Evolutionary conservation across 2,797 vertebrate species (phyloP).

Genomic region (Arvicola amphibius): DNA sequence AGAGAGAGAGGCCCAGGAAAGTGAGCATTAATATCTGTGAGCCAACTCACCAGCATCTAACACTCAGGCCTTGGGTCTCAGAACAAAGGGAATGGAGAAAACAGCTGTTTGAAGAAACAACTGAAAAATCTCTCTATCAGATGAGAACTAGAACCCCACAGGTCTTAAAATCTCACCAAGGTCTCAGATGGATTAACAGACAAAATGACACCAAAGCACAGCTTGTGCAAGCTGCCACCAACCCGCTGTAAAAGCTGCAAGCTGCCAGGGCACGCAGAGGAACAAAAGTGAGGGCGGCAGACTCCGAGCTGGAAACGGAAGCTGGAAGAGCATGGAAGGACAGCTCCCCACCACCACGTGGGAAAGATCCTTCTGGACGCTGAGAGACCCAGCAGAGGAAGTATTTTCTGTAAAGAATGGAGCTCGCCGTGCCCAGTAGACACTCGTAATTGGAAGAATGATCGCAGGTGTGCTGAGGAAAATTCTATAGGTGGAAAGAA

Average conservation of each 20-base stretch:
- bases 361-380: too few relatives aligned
- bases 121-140: not conserved
- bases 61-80: not conserved
- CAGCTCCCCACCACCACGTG: not conserved
- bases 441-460: not conserved
- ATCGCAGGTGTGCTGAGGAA: not conserved
- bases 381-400: not conserved
- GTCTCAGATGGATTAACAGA: not conserved
- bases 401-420: not conserved
- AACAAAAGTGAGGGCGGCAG: rapidly evolving
- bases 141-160: not conserved
- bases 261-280: not conserved
- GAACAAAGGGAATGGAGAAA: not conserved
- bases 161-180: not conserved
- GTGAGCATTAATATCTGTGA: too few relatives aligned
- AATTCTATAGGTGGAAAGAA: not conserved
- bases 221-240: not conserved
- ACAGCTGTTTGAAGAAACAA: not conserved
- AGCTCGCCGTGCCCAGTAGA: not conserved
- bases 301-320: not conserved
- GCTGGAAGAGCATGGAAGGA: not conserved
- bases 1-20: not conserved
- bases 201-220: not conserved
- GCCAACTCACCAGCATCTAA: rapidly evolving
- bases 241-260: not conserved